Percentiles rank a stretch among this genome's conserved stretches.
phyloP scores from a whole-genome alignment of 2,113 vertebrate genomes.

The Arvicanthis niloticus region DNA sequence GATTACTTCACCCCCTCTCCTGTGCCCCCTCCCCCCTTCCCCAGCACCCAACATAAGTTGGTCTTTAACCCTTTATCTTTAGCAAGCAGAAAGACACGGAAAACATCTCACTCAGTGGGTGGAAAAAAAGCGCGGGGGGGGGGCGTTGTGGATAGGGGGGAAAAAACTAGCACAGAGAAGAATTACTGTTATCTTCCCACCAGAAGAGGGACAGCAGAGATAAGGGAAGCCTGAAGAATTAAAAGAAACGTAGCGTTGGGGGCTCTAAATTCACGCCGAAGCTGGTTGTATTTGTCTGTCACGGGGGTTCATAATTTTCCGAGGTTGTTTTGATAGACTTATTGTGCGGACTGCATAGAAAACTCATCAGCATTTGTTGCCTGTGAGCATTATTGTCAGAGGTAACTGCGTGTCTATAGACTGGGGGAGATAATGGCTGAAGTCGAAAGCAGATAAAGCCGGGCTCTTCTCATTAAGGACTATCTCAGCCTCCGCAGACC shows the following conservation, averaged over 20 bases:
- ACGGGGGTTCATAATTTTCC: slow-evolving; percentile 93
- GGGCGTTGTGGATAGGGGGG: slow-evolving; percentile 80
- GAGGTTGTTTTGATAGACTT: slow-evolving; percentile 96
- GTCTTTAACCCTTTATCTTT: slow-evolving; percentile 99
- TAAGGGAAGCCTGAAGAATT: slow-evolving; percentile 97
- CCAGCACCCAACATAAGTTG: slow-evolving; percentile 94
- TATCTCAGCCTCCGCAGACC: slow-evolving; percentile 98
- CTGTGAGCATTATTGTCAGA: slow-evolving; percentile 97
- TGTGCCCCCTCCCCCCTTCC: slow-evolving; percentile 67
- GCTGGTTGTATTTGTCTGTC: slow-evolving; percentile 93
- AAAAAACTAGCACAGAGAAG: slow-evolving; percentile 91
- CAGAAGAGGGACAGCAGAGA: slow-evolving; percentile 97
- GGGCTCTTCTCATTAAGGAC: slow-evolving; percentile 99
- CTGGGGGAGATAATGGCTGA: slow-evolving; percentile 98
- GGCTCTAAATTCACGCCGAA: slow-evolving; percentile 95
- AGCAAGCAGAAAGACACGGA: slow-evolving; percentile 97
- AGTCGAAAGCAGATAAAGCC: slow-evolving; percentile 98
- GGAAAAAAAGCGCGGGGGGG: slow-evolving; percentile 78
- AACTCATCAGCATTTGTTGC: slow-evolving; percentile 98
- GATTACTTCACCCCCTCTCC: slow-evolving; percentile 88
- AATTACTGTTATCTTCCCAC: slow-evolving; percentile 99
- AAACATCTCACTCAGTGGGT: slow-evolving; percentile 93
- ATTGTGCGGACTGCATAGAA: slow-evolving; percentile 97
- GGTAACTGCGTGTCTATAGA: slow-evolving; percentile 98
- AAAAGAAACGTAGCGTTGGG: slow-evolving; percentile 93